Conservation (phyloP, 2,888 invertebrate species). For the Ypsolopha sequella region DNA sequence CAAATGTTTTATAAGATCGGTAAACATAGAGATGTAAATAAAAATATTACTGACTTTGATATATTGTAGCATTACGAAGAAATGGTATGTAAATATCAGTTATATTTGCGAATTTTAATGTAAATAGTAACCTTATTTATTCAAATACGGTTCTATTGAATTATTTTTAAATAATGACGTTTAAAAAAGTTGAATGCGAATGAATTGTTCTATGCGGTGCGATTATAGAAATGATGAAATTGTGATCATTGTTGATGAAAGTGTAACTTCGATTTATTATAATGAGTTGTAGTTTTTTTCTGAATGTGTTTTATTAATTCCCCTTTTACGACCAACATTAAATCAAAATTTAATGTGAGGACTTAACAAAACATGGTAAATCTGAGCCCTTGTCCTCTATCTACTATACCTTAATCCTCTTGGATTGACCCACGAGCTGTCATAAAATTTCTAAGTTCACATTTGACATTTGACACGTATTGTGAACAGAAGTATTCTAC, state of each 20-base stretch:
- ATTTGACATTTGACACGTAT: no score
- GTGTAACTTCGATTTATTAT: slow-evolving; percentile 62
- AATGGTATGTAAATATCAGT: slow-evolving; percentile 49
- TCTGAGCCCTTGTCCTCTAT: no score
- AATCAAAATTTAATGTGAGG: no score
- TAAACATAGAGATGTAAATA: slow-evolving; percentile 14
- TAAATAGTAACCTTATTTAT: slow-evolving; percentile 34
- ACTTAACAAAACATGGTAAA: no score
- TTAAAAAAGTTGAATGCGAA: slow-evolving; percentile 51
- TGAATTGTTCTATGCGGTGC: slow-evolving; percentile 61
- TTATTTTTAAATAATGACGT: slow-evolving; percentile 52
- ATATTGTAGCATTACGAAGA: slow-evolving; percentile 18
- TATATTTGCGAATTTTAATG: slow-evolving; percentile 64
- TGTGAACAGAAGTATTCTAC: no score
- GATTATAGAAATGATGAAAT: slow-evolving; percentile 51
- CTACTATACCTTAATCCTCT: no score
- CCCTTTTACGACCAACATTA: neutral
- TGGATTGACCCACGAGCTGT: no score
- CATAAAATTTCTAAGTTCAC: no score
- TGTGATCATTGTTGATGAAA: slow-evolving; percentile 69
- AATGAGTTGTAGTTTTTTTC: slow-evolving; percentile 67
- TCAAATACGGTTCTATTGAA: slow-evolving; percentile 46
- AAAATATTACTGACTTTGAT: slow-evolving; percentile 3
- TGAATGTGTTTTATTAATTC: slow-evolving; percentile 30
- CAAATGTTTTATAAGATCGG: slow-evolving; percentile 61